Base-by-base conservation (phyloP, 2,888 invertebrate species). In the Arctia plantaginis region DNA sequence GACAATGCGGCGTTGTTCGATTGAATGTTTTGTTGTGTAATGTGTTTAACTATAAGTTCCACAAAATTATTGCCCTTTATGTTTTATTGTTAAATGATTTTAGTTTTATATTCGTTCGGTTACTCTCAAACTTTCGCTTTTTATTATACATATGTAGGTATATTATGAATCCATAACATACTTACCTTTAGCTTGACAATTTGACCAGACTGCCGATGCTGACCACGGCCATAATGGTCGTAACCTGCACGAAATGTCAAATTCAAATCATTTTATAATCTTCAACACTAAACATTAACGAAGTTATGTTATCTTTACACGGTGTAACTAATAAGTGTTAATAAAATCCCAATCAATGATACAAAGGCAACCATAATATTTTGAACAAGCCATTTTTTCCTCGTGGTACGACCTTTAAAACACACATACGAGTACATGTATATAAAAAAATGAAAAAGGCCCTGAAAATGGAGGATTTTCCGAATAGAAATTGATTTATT, bases 1-100 rank as follows among this genome's bases (percentile, higher is more conserved):
- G 89, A 90, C 89, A 91, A 90, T 89, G 76, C 75, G 39, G 47
- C 74, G 64, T 77, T 77, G 75, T 84, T 71, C 70, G 27, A 77
- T 79, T 75, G 73, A 51, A 77, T 83, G 79, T 77, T 80, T 77
- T 82, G 83, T 81, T 76, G 66, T 78, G 73, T 85, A 77, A 83
- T 80, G 78, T 81, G 80, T 81, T 84, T 82, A 79, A 47, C 67
- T 82, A 79, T 85, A 77, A 68, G 51, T 80, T 77, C 71, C 74
- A 77, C 71, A 82, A 75, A 77, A 51, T 74, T 71, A 44, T 72
- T 69, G 71, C 69, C 75, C 71, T 81, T 76, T 76, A 72, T 73
- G 20, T 55, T 62, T 20, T 18, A 3, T 1, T 41, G 20, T 51
- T 59, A 23, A 65, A 70, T 65, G 71, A 74, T 74, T 65, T 65